Evolutionary conservation across 2,113 vertebrate genomes (phyloP), one percentile per base, ranked within the genome.

Genomic region (Ictalurus punctatus): DNA sequence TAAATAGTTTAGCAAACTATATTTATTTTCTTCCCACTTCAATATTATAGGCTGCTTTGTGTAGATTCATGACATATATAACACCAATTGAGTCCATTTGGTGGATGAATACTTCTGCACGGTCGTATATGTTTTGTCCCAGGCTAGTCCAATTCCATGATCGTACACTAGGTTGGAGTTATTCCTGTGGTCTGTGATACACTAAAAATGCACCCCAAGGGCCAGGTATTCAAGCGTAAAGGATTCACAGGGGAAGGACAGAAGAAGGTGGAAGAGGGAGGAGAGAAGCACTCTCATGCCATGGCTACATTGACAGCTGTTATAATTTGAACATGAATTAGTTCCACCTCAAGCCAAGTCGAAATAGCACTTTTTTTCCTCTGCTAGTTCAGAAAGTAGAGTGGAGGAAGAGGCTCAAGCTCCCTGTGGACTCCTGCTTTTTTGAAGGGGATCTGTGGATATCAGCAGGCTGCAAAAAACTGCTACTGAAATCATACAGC

Each of bases 221-320:
- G 92, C 88, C 91, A 92, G 92, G 92, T 91, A 92, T 91, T 82
- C 85, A 91, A 93, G 94, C 91, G 91, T 94, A 94, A 95, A 95
- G 94, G 93, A 93, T 92, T 93, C 91, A 91, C 87, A 90, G 88
- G 92, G 91, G 91, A 56, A 83, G 90, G 89, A 71, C 87, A 87
- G 91, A 61, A 59, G 82, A 87, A 83, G 86, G 90, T 89, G 85
- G 27, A 90, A 82, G 85, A 89, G 89, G 82, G 91, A 92, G 89
- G 73, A 80, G 73, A 48, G 56, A 59, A 88, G 85, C 89, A 90
- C 91, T 92, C 93, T 92, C 92, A 91, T 92, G 91, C 91, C 84
- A 83, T 88, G 89, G 90, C 82, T 48, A 37, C 40, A 79, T 30
- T 48, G 92, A 92, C 93, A 85, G 89, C 90, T 92, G 93, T 94